phyloP scores from a whole-genome alignment of 1,140 invertebrate genomes.

The Belonocnema kinseyi region DNA sequence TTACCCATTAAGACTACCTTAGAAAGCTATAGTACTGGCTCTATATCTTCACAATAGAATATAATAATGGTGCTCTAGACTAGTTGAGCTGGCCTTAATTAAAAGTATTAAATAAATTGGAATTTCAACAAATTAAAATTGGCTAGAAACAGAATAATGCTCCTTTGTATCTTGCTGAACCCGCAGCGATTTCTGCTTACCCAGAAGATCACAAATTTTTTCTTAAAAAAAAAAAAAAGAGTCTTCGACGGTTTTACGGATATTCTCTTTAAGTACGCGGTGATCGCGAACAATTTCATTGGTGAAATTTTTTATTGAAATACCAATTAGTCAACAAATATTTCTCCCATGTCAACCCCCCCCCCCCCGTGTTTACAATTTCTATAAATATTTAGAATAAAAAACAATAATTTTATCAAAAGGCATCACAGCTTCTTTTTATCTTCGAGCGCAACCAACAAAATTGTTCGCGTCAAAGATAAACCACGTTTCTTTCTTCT shows the following conservation, averaged over 20 bases:
- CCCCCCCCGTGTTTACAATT: neutral
- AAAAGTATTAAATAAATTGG: slow-evolving; percentile 65
- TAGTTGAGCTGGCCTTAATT: slow-evolving; percentile 75
- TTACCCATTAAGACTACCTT: slow-evolving; percentile 53
- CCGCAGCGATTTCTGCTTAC: slow-evolving; percentile 57
- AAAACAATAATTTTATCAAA: neutral
- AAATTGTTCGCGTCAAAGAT: slow-evolving; percentile 5
- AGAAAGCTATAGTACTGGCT: slow-evolving; percentile 64
- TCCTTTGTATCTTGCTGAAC: slow-evolving; percentile 59
- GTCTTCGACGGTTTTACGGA: neutral
- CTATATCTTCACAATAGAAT: slow-evolving; percentile 61
- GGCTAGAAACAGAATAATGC: slow-evolving; percentile 63
- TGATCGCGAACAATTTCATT: slow-evolving; percentile 9
- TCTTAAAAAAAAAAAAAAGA: neutral
- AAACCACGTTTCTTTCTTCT: neutral
- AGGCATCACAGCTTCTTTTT: slow-evolving; percentile 14
- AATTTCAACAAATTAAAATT: slow-evolving; percentile 68
- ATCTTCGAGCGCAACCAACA: neutral
- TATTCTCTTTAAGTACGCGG: neutral
- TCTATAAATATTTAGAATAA: neutral
- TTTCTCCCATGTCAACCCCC: neutral
- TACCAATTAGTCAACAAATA: slow-evolving; percentile 2
- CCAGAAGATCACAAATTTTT: slow-evolving; percentile 22
- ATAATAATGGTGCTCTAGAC: slow-evolving; percentile 73
- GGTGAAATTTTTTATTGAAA: neutral